These are phyloP conservation scores for Brachyalestes nurse DNA, from an alignment of 2,797 vertebrate genomes.

Conservation along the genomic window DNA sequence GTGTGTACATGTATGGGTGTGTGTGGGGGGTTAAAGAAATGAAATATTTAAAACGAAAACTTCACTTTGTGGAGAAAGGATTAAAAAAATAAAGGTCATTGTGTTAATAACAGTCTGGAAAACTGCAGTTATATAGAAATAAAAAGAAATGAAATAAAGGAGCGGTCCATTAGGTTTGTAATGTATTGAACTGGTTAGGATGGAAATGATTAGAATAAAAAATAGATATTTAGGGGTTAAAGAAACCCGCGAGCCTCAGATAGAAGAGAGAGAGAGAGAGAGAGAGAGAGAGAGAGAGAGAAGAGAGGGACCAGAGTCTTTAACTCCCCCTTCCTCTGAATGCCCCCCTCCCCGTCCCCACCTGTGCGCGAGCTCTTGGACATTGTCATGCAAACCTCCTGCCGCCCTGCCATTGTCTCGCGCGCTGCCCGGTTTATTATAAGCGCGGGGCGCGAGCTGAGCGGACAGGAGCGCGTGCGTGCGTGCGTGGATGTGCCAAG, in stretches of 20 bases:
- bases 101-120: too few relatives aligned
- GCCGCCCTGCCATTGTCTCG: constrained; percentile 84
- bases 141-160: too few relatives aligned
- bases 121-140: too few relatives aligned
- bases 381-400: constrained; percentile 91
- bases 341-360: background rate
- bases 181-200: too few relatives aligned
- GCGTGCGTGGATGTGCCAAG: constrained; percentile 12
- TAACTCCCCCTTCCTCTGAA: background rate
- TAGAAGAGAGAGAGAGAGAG: background rate
- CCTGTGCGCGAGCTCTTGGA: constrained; percentile 38
- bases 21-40: too few relatives aligned
- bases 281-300: background rate
- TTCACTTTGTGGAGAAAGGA: too few relatives aligned
- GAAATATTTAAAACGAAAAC: too few relatives aligned
- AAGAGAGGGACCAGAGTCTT: constrained; percentile 23
- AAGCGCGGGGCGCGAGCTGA: constrained; percentile 74
- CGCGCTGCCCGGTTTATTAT: constrained; percentile 84
- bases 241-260: background rate
- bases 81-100: too few relatives aligned
- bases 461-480: constrained; percentile 50
- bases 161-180: too few relatives aligned
- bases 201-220: too few relatives aligned
- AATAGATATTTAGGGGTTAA: background rate
- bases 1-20: too few relatives aligned